Conservation (phyloP, 2,888 invertebrate genomes). For the Dromius quadrimaculatus region DNA sequence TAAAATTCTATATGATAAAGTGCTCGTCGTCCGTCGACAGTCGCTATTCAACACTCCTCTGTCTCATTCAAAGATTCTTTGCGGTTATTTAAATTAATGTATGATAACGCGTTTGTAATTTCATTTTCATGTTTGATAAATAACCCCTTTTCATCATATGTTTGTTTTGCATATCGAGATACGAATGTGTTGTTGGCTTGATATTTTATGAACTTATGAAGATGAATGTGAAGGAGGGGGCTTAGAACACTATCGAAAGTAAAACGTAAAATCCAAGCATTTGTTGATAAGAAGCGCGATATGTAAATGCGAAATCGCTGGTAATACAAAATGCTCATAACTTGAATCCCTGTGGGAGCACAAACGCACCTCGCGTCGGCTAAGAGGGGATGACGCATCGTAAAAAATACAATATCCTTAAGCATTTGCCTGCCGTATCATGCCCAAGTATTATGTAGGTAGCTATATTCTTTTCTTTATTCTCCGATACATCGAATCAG, state of each 20-base stretch:
- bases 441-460: conserved; percentile 22
- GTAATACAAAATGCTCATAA: conserved; percentile 42
- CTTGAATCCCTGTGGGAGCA: conserved; percentile 45
- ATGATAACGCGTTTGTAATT: conserved; percentile 58
- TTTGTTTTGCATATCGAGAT: conserved; percentile 58
- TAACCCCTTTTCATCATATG: conserved; percentile 56
- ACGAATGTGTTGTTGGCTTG: conserved; percentile 5
- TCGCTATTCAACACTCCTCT: conserved; percentile 34
- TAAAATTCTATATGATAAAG: conserved; percentile 54
- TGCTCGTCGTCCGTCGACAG: conserved; percentile 39
- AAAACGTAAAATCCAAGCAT: background rate
- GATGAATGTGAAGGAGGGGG: background rate
- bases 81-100: conserved; percentile 58
- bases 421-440: conserved; percentile 15
- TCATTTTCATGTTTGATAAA: conserved; percentile 59
- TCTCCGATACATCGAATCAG: conserved; percentile 35
- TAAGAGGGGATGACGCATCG: conserved; percentile 59
- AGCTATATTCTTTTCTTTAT: conserved; percentile 33
- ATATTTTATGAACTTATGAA: background rate
- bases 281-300: conserved; percentile 46
- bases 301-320: conserved; percentile 39
- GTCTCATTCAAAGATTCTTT: conserved; percentile 26
- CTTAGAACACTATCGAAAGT: background rate
- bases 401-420: conserved; percentile 63
- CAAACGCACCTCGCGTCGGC: conserved; percentile 13